Evolutionary conservation across 2,888 invertebrate genomes (phyloP).

Genomic region (Plagodis pulveraria): DNA sequence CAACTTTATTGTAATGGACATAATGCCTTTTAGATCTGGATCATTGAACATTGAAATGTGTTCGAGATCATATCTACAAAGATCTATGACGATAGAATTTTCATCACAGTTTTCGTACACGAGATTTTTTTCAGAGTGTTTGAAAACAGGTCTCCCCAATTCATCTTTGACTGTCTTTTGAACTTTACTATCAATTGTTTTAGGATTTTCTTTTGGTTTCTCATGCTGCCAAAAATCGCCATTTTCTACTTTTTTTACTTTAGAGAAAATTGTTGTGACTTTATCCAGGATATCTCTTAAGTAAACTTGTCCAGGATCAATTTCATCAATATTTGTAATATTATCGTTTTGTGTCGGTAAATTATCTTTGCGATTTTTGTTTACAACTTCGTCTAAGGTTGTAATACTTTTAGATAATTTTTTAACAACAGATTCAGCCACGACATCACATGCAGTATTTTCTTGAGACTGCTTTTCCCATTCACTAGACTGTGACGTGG

Average conservation of each 20-base stretch:
- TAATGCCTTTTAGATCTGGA: constrained; percentile 46
- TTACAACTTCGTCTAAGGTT: constrained; percentile 37
- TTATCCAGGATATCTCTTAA: constrained; percentile 65
- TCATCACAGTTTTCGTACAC: constrained; percentile 48
- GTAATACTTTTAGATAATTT: constrained; percentile 59
- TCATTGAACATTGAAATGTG: constrained; percentile 58
- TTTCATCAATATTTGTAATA: constrained; percentile 22
- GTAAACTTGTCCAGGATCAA: constrained; percentile 58
- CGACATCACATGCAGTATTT: constrained; percentile 52
- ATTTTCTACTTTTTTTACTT: constrained; percentile 40
- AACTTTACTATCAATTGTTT: constrained; percentile 30
- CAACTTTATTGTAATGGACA: constrained; percentile 60
- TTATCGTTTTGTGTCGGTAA: constrained; percentile 11
- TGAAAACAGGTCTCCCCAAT: constrained; percentile 41
- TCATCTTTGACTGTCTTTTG: constrained; percentile 41
- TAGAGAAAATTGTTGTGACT: constrained; percentile 62
- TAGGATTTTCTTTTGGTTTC: constrained; percentile 27
- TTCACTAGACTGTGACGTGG: constrained; percentile 51
- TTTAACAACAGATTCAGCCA: constrained; percentile 58
- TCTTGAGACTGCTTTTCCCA: constrained; percentile 35
- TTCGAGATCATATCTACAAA: constrained; percentile 64
- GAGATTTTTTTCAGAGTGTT: constrained; percentile 42
- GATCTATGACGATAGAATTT: constrained; percentile 60
- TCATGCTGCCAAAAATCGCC: constrained; percentile 22
- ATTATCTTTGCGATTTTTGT: constrained; percentile 11